Percentiles rank a stretch among this genome's conserved stretches.
These are phyloP conservation scores for Melierax canorus DNA, from an alignment of 2,113 vertebrate genomes.

Conservation along the genomic window DNA sequence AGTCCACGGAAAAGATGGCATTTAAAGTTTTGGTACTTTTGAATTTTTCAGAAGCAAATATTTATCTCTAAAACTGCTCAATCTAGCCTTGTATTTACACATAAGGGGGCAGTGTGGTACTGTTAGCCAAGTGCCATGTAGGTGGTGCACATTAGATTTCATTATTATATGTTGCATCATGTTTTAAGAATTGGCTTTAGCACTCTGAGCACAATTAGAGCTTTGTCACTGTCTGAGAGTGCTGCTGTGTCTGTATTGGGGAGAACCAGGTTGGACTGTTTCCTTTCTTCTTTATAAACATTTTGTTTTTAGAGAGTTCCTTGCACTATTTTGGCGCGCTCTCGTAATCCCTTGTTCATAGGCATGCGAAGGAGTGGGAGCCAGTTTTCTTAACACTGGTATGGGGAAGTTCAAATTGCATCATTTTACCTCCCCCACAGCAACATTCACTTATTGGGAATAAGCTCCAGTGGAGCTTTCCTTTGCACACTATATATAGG, in stretches of 20 bases:
- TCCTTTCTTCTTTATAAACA: background rate
- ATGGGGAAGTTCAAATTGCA: background rate
- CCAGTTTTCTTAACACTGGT: background rate
- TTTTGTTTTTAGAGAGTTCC: background rate
- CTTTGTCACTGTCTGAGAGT: background rate
- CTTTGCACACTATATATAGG: background rate
- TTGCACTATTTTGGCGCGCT: accelerated
- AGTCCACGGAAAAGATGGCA: background rate
- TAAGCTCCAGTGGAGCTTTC: background rate
- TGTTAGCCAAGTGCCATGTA: constrained; percentile 24
- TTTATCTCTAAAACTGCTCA: constrained; percentile 33
- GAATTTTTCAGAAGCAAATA: constrained; percentile 54
- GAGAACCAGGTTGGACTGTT: background rate
- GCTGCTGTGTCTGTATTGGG: background rate
- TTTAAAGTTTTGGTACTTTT: constrained; percentile 7
- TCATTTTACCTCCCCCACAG: background rate
- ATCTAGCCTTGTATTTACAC: constrained; percentile 52
- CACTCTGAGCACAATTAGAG: background rate
- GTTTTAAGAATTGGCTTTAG: constrained; percentile 41
- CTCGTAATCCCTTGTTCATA: background rate
- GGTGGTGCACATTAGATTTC: constrained; percentile 25
- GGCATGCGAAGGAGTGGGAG: background rate
- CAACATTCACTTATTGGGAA: background rate
- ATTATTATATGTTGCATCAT: constrained; percentile 31
- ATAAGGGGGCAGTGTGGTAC: constrained; percentile 79